Evolutionary conservation across 2,797 vertebrate species (phyloP).

Genomic region (Heteromormyrus szaboi): DNA sequence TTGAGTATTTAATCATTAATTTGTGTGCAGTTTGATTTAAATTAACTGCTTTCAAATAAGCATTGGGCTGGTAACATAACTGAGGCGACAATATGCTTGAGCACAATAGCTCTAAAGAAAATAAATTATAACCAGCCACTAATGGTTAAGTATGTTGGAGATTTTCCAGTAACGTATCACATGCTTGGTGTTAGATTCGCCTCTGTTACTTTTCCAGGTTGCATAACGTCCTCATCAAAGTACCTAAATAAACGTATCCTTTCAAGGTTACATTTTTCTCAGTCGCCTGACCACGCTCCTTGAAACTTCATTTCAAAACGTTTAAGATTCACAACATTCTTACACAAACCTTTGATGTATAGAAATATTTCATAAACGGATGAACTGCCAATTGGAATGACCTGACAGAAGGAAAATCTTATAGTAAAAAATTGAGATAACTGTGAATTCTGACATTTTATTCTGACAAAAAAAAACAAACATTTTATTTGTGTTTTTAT

Average conservation of each 20-base stretch:
- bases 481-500: neutral
- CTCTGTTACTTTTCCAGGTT: neutral
- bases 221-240: neutral
- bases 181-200: neutral
- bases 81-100: neutral
- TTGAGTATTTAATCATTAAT: neutral
- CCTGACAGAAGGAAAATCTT: neutral
- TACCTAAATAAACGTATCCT: neutral
- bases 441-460: neutral
- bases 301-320: neutral
- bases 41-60: neutral
- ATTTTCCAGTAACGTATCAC: neutral
- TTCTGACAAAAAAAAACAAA: neutral
- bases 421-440: neutral
- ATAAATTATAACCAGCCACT: neutral
- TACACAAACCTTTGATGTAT: neutral
- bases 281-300: neutral
- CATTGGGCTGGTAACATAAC: neutral
- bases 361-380: neutral
- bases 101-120: neutral
- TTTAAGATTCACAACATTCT: neutral
- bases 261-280: neutral
- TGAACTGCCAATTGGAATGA: neutral
- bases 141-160: neutral
- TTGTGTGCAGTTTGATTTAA: neutral